phyloP scores from a whole-genome alignment of 2,113 vertebrate genomes.

The Dicaeum eximium region DNA sequence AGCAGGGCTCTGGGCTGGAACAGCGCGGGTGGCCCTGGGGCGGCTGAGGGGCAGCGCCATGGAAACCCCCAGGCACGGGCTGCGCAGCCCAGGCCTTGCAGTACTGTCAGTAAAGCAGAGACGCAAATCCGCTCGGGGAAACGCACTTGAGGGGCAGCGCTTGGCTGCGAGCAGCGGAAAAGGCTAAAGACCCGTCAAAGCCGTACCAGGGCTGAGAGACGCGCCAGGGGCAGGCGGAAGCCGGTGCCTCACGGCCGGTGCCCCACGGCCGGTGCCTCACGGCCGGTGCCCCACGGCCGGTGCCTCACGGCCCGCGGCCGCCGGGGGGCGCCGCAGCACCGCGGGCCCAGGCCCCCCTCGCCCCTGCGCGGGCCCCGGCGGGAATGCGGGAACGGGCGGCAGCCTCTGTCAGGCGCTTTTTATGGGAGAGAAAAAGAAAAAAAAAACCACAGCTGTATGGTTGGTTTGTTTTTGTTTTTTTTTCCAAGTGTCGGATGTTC shows the following conservation, averaged over 20 bases:
- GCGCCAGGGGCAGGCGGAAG: no score
- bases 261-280: accelerated
- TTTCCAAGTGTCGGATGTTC: background rate
- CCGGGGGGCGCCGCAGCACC: background rate
- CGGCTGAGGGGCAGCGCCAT: accelerated
- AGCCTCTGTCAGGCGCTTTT: background rate
- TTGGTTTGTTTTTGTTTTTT: no score
- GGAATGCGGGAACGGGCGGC: no score
- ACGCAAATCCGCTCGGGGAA: background rate
- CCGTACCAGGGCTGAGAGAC: accelerated
- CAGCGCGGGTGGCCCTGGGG: background rate
- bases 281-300: no score
- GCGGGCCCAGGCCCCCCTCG: background rate
- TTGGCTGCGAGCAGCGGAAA: background rate
- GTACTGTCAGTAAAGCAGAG: background rate
- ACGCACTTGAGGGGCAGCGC: background rate
- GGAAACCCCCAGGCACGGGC: background rate
- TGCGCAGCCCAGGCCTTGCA: background rate
- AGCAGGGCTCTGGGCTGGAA: accelerated
- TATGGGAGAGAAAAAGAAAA: no score
- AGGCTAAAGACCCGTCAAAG: accelerated
- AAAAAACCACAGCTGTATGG: accelerated
- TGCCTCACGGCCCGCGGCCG: no score
- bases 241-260: no score
- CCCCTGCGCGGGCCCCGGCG: background rate